Conservation (phyloP, 2,888 invertebrate genomes). For the Calephelis perditalis region DNA sequence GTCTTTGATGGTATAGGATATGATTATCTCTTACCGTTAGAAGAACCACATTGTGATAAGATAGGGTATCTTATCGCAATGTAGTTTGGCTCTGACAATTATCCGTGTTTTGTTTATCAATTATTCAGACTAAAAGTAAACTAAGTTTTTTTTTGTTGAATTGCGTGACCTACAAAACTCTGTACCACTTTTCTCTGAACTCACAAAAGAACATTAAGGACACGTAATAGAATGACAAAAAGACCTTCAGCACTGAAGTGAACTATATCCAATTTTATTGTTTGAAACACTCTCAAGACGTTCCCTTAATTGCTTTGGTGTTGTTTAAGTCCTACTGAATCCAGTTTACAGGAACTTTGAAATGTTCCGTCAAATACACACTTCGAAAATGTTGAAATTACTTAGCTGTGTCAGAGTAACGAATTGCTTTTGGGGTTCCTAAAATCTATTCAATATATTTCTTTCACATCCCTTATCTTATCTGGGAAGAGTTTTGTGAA, state of each 20-base stretch:
- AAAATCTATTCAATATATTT: no score
- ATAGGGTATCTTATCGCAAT: no score
- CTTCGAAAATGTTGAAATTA: slow-evolving; percentile 3
- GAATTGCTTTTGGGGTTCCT: background rate
- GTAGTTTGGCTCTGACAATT: no score
- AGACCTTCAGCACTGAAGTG: slow-evolving; percentile 2
- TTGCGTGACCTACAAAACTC: no score
- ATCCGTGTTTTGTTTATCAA: no score
- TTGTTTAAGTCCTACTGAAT: background rate
- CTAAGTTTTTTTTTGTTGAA: no score
- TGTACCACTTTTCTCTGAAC: background rate
- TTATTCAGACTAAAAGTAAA: no score
- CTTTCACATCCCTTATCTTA: no score
- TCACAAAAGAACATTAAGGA: background rate
- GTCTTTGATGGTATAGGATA: no score
- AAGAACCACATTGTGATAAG: no score
- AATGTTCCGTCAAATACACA: slow-evolving; percentile 12
- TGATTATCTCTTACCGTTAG: no score
- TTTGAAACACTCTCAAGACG: slow-evolving; percentile 12
- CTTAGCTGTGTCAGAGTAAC: background rate
- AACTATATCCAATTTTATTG: slow-evolving; percentile 9
- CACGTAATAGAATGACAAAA: slow-evolving; percentile 6
- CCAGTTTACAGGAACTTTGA: slow-evolving; percentile 9
- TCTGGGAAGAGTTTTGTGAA: no score
- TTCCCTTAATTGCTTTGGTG: slow-evolving; percentile 13